phyloP scores from a whole-genome alignment of 2,888 invertebrate species.

The Folsomia candida region DNA sequence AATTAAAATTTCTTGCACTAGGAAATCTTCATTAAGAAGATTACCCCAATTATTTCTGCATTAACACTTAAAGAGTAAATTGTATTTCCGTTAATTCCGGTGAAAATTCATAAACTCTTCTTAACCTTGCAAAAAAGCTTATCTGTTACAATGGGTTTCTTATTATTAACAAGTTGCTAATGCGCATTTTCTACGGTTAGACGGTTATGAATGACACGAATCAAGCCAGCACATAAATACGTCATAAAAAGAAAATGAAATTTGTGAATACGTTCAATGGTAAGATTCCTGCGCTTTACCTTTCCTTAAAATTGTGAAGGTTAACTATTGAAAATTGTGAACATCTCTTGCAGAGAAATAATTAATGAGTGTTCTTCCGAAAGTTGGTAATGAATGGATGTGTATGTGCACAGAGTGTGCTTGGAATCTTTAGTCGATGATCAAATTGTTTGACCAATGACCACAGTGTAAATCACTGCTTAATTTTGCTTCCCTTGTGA shows the following conservation, averaged over 20 bases:
- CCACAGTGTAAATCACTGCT: conserved; percentile 1
- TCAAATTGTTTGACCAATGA: conserved; percentile 1
- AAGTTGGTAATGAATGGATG: conserved; percentile 5
- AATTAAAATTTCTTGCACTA: too few species aligned
- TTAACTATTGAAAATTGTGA: neutral
- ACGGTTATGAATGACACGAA: neutral
- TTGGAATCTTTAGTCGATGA: conserved; percentile 10
- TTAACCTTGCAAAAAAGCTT: too few species aligned
- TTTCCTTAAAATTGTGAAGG: neutral
- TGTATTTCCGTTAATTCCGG: neutral
- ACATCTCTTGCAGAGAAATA: conserved; percentile 1
- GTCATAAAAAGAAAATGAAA: neutral
- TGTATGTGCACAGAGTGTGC: conserved; percentile 2
- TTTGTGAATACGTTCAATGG: neutral
- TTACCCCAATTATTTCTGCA: neutral
- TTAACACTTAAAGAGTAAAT: neutral
- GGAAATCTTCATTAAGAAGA: neutral
- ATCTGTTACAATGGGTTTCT: too few species aligned
- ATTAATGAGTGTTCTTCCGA: conserved; percentile 11
- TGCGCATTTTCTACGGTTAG: too few species aligned
- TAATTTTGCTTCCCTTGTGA: neutral
- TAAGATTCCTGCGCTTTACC: neutral
- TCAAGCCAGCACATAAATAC: neutral
- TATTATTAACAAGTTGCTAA: too few species aligned
- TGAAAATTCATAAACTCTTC: too few species aligned